Evolutionary conservation across 2,888 invertebrate genomes (phyloP).

Genomic region (Catocala nupta): DNA sequence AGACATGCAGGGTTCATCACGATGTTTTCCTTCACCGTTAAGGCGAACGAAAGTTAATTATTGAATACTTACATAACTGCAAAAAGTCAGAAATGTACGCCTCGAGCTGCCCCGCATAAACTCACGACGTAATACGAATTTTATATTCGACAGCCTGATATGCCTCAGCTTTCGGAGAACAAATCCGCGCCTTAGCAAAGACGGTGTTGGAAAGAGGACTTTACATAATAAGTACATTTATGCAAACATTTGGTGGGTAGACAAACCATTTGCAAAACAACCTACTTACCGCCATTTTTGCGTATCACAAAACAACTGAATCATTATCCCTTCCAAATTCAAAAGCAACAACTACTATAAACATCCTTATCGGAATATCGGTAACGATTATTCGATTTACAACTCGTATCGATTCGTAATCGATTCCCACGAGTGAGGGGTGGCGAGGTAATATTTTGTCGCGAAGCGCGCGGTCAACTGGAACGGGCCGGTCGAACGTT

Average conservation of each 20-base stretch:
- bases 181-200: too few species aligned
- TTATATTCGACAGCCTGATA: too few species aligned
- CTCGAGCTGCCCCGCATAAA: too few species aligned
- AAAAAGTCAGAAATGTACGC: too few species aligned
- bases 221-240: too few species aligned
- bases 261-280: neutral
- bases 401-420: constrained; percentile 60
- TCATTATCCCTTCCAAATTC: constrained; percentile 11
- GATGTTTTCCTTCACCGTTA: too few species aligned
- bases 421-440: constrained; percentile 72
- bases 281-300: neutral
- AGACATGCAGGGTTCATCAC: too few species aligned
- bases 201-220: too few species aligned
- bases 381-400: constrained; percentile 66
- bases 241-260: neutral
- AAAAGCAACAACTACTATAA: constrained; percentile 22
- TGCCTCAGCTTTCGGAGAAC: too few species aligned
- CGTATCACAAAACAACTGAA: neutral
- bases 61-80: too few species aligned
- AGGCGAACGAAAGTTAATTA: too few species aligned
- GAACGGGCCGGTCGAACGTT: constrained; percentile 34
- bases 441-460: constrained; percentile 46
- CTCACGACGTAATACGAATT: too few species aligned
- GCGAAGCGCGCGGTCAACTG: constrained; percentile 34
- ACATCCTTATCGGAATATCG: constrained; percentile 47